Evolutionary conservation across 2,113 vertebrate genomes (phyloP).

Genomic region (Tupaia tana): DNA sequence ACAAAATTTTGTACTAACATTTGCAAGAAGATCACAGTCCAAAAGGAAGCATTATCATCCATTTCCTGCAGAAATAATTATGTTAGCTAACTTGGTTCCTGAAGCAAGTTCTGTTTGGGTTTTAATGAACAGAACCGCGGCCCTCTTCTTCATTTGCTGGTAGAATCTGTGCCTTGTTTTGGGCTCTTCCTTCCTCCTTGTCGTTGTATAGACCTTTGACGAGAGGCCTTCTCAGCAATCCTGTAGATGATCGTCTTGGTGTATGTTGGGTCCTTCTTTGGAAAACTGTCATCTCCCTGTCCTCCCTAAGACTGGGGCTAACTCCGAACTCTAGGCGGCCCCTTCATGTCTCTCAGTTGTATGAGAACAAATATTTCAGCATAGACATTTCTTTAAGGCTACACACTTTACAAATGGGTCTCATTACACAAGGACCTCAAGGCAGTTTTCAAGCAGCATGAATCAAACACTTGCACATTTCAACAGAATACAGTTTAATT

Average conservation of each 20-base stretch:
- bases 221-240: not conserved
- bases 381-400: slow-evolving; percentile 70
- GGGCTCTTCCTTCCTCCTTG: not conserved
- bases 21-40: slow-evolving; percentile 37
- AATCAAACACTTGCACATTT: slow-evolving; percentile 72
- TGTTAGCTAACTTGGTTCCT: slow-evolving; percentile 35
- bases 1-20: slow-evolving; percentile 69
- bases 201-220: not conserved
- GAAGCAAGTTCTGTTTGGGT: slow-evolving; percentile 51
- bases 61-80: slow-evolving; percentile 64
- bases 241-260: not conserved
- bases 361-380: slow-evolving; percentile 47
- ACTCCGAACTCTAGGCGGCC: slow-evolving; percentile 19
- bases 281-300: slow-evolving; percentile 27
- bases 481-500: slow-evolving; percentile 76
- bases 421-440: slow-evolving; percentile 71
- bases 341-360: slow-evolving; percentile 16
- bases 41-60: slow-evolving; percentile 43
- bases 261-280: not conserved
- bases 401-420: slow-evolving; percentile 72
- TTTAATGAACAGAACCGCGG: not conserved
- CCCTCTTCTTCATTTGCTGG: not conserved
- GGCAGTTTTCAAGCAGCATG: slow-evolving; percentile 61
- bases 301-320: not conserved
- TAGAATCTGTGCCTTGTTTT: not conserved